Conservation (phyloP, 2,797 vertebrate genomes). For the Trachurus trachurus region DNA sequence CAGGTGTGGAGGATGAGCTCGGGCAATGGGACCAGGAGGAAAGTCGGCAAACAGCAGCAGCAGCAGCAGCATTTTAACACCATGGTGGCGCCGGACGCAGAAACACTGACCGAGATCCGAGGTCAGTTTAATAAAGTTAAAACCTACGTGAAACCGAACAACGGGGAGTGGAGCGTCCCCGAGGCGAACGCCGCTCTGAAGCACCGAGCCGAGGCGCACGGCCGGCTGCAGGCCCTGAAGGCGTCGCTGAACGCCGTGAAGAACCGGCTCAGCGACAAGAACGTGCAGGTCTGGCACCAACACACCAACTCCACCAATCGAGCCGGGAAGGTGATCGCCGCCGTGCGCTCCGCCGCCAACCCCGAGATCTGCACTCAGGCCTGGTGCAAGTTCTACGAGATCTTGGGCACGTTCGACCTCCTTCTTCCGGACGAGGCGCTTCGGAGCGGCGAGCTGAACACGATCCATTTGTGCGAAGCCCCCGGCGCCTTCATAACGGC, state of each 20-base stretch:
- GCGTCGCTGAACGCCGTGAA: conserved; percentile 92
- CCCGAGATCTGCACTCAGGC: conserved; percentile 97
- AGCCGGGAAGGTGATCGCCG: conserved; percentile 90
- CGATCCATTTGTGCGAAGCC: conserved; percentile 95
- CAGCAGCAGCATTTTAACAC: conserved; percentile 36
- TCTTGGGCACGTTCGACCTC: conserved; percentile 87
- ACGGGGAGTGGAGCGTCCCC: conserved; percentile 89
- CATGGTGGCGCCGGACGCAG: conserved; percentile 76
- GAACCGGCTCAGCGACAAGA: conserved; percentile 94
- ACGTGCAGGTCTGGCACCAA: conserved; percentile 93
- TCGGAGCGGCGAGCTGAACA: conserved; percentile 88
- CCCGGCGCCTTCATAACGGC: conserved; percentile 95
- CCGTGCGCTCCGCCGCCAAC: conserved; percentile 88
- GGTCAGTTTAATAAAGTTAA: conserved; percentile 91
- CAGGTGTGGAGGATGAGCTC: conserved; percentile 80
- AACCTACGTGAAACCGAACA: conserved; percentile 86
- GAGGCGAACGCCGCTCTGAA: conserved; percentile 83
- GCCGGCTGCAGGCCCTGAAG: conserved; percentile 89
- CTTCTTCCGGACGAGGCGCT: conserved; percentile 87
- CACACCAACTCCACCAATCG: conserved; percentile 96
- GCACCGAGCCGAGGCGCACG: conserved; percentile 76
- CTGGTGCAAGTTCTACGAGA: conserved; percentile 97
- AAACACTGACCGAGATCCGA: conserved; percentile 85
- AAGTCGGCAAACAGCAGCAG: conserved; percentile 37
- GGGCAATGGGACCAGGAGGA: conserved; percentile 71